Percentiles rank a stretch among this genome's conserved stretches.
Evolutionary conservation across 2,113 vertebrate genomes (phyloP).

Genomic region (Scomber japonicus): DNA sequence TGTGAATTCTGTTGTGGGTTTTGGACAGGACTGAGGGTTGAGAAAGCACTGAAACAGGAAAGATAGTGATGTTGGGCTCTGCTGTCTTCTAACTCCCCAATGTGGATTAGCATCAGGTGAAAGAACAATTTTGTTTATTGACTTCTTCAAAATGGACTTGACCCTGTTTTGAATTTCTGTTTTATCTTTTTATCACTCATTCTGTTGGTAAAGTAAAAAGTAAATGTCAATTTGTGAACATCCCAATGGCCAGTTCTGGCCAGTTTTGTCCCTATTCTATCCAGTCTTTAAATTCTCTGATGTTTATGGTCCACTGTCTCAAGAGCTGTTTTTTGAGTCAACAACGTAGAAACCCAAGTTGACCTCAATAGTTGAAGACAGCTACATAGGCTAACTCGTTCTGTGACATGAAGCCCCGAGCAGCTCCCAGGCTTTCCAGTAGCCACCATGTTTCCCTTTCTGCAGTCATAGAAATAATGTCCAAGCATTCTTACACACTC

Average conservation of each 20-base stretch:
- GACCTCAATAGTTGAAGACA: conserved; percentile 81
- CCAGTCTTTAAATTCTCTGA: conserved; percentile 19
- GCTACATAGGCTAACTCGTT: conserved; percentile 70
- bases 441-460: conserved; percentile 68
- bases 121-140: conserved; percentile 34
- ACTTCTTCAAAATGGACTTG: conserved; percentile 16
- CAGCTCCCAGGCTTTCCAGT: conserved; percentile 74
- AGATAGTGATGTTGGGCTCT: conserved; percentile 55
- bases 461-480: conserved; percentile 69
- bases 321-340: conserved; percentile 51
- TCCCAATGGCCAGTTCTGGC: neutral
- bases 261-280: neutral
- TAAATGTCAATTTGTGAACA: neutral
- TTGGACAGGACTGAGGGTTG: neutral
- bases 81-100: conserved; percentile 56
- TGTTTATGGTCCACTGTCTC: conserved; percentile 65
- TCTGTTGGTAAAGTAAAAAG: neutral
- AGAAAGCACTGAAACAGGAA: conserved; percentile 32
- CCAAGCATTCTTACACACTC: conserved; percentile 50
- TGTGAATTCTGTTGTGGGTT: neutral
- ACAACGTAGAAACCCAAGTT: conserved; percentile 59
- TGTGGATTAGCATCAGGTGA: conserved; percentile 57
- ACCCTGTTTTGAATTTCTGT: neutral
- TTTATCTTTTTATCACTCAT: neutral
- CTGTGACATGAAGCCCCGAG: conserved; percentile 74